Evolutionary conservation across 2,113 vertebrate species (phyloP).

Genomic region (Toxostoma redivivum): DNA sequence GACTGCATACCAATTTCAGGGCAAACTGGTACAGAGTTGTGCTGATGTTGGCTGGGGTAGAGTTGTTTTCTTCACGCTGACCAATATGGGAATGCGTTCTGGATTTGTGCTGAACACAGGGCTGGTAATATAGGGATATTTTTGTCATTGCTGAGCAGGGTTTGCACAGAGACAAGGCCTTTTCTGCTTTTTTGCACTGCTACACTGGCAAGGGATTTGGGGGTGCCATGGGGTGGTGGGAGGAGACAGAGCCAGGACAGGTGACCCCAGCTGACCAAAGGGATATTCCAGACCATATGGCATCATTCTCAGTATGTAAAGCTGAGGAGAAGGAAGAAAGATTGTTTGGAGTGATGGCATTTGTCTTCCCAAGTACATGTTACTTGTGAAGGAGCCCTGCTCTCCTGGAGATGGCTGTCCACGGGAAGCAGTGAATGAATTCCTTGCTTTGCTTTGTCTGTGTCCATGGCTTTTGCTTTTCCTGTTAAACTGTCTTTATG

Average conservation of each 20-base stretch:
- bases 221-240: not conserved
- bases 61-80: not conserved
- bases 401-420: not conserved
- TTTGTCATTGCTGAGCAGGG: not conserved
- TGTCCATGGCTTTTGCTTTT: not conserved
- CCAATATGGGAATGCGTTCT: not conserved
- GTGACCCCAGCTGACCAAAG: not conserved
- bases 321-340: not conserved
- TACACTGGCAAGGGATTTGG: not conserved
- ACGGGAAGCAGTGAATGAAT: not conserved
- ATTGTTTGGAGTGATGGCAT: not conserved
- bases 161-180: not conserved
- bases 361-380: not conserved
- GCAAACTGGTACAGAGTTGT: not conserved
- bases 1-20: not conserved
- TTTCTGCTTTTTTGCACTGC: not conserved
- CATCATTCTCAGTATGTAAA: not conserved
- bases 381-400: not conserved
- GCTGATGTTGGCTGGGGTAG: not conserved
- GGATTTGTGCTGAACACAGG: not conserved
- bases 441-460: not conserved
- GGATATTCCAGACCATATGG: not conserved
- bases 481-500: not conserved
- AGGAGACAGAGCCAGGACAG: not conserved
- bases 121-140: rapidly evolving